Evolutionary conservation across 2,888 invertebrate species (phyloP), one percentile per base, ranked within the genome.

Genomic region (Amiota communis): DNA sequence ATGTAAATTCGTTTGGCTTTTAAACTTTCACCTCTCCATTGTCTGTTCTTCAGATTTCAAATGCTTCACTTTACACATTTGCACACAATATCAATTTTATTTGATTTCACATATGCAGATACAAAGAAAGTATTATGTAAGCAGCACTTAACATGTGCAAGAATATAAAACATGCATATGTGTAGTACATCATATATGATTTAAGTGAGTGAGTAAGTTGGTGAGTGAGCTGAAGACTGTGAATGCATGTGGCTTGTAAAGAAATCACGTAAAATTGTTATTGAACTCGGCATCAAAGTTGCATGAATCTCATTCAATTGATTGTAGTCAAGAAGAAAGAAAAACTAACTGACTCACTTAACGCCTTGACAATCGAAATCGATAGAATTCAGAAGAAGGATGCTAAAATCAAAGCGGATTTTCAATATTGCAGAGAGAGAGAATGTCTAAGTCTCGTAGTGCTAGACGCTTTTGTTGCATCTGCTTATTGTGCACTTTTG

Each of bases 71-170:
- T 53, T 53, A 36, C 36, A 36, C 36, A 36, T 36, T 36, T 36
- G 6, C 65, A 15, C 49, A 68, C 51, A 68, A 68, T 68, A 68
- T 68, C 67, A 68, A 36, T 51, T 68, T 53, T 51, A 53, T 68
- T 53, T 36, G 51, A 68, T n/a, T 68, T 68, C 23, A 23, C 53
- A 53, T 68, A 53, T 53, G 53, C 36, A 36, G 36, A 36, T 36
- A 36, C 36, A 36, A 36, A 6, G 8, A 36, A 36, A 51, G 53
- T 51, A n/a, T 51, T 23, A 3, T 12, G 12, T 51, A 51, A 36
- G 67, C 65, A 49, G 65, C 49, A 49, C 65, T 67, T 67, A 67
- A 12, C 65, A 67, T 49, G 49, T 49, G 65, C 20, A 48, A 67
- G 23, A 59, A 11, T 57, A 23, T 36, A 36, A 2, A 4, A 36